These are phyloP conservation scores for Henricia sp. DNA, from an alignment of 53 echinoderm and acorn worm species.

Conservation along the genomic window DNA sequence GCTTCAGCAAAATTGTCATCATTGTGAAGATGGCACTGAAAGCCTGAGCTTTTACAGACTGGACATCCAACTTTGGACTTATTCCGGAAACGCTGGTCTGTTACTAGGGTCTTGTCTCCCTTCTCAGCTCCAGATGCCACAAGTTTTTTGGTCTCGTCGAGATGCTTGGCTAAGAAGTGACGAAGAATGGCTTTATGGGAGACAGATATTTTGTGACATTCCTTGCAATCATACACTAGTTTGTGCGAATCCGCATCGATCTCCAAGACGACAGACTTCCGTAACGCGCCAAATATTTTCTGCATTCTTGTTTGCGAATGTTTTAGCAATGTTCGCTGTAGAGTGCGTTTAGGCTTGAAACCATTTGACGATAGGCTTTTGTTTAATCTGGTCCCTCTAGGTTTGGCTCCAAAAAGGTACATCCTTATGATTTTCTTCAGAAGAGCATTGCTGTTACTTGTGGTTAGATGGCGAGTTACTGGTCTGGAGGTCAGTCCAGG, in stretches of 20 bases:
- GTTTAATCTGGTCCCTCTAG: background rate
- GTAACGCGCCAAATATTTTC: slow-evolving; percentile 35
- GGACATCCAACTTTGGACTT: slow-evolving; percentile 39
- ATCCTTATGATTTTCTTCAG: slow-evolving; percentile 23
- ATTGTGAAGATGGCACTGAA: slow-evolving; percentile 58
- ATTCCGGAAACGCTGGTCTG: slow-evolving; percentile 34
- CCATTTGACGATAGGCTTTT: background rate
- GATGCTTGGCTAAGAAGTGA: slow-evolving; percentile 45
- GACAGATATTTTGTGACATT: slow-evolving; percentile 40
- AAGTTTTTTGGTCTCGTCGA: background rate
- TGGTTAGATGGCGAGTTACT: background rate
- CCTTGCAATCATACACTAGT: slow-evolving; percentile 63
- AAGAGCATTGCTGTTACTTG: slow-evolving; percentile 18
- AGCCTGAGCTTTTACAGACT: slow-evolving; percentile 48
- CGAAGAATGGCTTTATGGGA: slow-evolving; percentile 28
- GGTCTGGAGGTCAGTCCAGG: background rate
- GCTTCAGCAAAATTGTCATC: background rate
- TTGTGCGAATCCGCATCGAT: slow-evolving; percentile 67
- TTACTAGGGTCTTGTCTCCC: background rate
- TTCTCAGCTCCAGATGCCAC: background rate
- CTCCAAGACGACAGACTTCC: slow-evolving; percentile 63
- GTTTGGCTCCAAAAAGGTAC: slow-evolving; percentile 2
- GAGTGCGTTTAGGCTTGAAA: slow-evolving; percentile 38
- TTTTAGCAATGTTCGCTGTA: slow-evolving; percentile 27
- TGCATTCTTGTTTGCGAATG: slow-evolving; percentile 20